phyloP scores from a whole-genome alignment of 2,797 vertebrate species.

The Lemur catta region DNA sequence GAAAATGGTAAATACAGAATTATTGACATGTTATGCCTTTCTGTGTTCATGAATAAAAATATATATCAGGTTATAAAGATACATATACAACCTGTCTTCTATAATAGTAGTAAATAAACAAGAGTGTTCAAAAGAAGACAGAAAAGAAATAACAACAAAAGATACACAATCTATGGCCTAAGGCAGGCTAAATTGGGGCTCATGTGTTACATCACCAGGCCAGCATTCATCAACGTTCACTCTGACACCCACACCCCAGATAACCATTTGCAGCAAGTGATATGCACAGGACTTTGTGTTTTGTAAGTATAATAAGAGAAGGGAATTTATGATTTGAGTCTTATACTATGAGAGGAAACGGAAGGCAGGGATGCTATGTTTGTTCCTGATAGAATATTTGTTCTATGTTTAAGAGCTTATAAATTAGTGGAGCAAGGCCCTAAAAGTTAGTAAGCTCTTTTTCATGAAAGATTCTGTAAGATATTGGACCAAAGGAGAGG shows the following conservation, averaged over 20 bases:
- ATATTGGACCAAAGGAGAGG: background rate
- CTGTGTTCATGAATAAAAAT: background rate
- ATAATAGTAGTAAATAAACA: background rate
- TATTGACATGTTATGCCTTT: background rate
- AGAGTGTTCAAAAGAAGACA: background rate
- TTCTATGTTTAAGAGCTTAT: background rate
- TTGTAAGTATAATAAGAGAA: background rate
- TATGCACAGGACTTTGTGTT: background rate
- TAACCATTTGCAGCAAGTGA: background rate
- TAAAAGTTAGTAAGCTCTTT: background rate
- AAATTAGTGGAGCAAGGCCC: background rate
- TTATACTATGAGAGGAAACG: background rate
- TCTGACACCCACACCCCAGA: background rate
- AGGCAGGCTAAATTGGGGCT: background rate
- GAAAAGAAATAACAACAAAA: conserved; percentile 1
- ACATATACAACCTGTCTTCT: background rate
- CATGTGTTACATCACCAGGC: background rate
- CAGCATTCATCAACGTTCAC: background rate
- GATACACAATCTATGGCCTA: background rate
- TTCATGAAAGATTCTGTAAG: background rate
- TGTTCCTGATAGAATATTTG: background rate
- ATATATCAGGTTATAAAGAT: background rate
- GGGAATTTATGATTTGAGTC: background rate
- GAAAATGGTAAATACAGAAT: background rate
- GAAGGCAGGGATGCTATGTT: background rate